These are phyloP conservation scores for Scopus umbretta DNA, from an alignment of 2,113 vertebrate genomes.

Conservation along the genomic window DNA sequence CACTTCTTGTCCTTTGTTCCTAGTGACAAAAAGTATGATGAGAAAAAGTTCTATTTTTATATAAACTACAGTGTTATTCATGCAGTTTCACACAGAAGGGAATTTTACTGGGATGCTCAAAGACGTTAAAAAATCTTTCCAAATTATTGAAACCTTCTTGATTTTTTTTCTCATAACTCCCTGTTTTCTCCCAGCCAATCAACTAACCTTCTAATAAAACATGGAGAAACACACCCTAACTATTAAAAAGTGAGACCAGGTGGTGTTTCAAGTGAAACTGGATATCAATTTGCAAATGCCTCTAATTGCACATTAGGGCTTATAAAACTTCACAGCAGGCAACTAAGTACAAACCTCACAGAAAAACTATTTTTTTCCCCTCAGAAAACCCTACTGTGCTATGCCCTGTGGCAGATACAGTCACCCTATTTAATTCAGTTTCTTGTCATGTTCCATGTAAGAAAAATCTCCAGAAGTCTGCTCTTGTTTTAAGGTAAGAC, in stretches of 20 bases:
- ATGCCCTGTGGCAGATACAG: background rate
- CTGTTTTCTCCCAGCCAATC: background rate
- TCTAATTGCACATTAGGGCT: constrained; percentile 3
- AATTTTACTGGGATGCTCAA: background rate
- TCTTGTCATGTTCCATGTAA: background rate
- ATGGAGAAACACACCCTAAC: background rate
- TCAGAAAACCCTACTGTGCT: background rate
- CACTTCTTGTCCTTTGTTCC: background rate
- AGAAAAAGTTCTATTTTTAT: background rate
- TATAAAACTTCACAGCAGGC: background rate
- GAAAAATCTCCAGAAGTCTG: background rate
- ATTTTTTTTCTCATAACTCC: background rate
- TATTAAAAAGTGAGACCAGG: background rate
- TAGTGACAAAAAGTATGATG: background rate
- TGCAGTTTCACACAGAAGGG: background rate
- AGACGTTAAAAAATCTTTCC: background rate
- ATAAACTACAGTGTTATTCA: background rate
- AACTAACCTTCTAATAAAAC: background rate
- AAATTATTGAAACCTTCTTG: background rate
- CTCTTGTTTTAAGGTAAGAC: background rate
- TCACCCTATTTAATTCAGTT: background rate
- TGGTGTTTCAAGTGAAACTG: background rate
- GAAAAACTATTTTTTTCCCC: background rate
- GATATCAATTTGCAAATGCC: background rate
- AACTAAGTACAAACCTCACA: background rate